Conservation (phyloP, 2,113 vertebrate genomes). For the Ophthalmolycus amberensis region DNA sequence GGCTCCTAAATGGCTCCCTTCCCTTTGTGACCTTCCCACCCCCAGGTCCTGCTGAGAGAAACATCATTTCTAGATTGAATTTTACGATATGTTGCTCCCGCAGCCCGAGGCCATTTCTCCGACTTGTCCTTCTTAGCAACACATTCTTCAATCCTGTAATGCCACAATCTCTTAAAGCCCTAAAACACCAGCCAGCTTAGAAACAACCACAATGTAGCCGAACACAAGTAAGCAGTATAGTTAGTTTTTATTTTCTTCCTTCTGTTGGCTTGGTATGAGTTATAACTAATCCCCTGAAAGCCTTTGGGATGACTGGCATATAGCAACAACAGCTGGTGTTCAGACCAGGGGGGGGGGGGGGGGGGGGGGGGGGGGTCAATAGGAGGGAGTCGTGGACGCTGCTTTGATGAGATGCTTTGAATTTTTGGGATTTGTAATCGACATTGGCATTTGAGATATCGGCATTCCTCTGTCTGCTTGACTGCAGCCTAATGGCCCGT, state of each 20-base stretch:
- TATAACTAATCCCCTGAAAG: slow-evolving; percentile 43
- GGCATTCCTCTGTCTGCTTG: neutral
- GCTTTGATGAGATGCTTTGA: neutral
- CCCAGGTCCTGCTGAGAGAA: neutral
- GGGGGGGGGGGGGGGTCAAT: too few species aligned
- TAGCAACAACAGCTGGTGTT: slow-evolving; percentile 51
- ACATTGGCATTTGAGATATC: neutral
- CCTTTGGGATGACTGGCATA: slow-evolving; percentile 16
- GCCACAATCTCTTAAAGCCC: slow-evolving; percentile 52
- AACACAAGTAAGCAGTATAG: neutral
- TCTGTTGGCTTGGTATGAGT: slow-evolving; percentile 18
- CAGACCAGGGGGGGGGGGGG: slow-evolving; percentile 17
- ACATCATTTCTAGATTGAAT: slow-evolving; percentile 12
- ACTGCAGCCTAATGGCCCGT: neutral
- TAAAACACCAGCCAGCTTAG: slow-evolving; percentile 24
- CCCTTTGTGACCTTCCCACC: slow-evolving; percentile 21
- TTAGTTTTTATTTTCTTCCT: neutral
- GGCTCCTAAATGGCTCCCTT: slow-evolving; percentile 19
- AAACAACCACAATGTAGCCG: neutral
- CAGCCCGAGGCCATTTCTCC: neutral
- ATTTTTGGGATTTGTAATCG: neutral
- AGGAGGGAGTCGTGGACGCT: neutral
- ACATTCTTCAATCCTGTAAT: slow-evolving; percentile 55
- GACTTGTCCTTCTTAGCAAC: slow-evolving; percentile 25
- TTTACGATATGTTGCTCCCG: neutral